phyloP scores from a whole-genome alignment of 2,113 vertebrate species.

The Serilophus lunatus region DNA sequence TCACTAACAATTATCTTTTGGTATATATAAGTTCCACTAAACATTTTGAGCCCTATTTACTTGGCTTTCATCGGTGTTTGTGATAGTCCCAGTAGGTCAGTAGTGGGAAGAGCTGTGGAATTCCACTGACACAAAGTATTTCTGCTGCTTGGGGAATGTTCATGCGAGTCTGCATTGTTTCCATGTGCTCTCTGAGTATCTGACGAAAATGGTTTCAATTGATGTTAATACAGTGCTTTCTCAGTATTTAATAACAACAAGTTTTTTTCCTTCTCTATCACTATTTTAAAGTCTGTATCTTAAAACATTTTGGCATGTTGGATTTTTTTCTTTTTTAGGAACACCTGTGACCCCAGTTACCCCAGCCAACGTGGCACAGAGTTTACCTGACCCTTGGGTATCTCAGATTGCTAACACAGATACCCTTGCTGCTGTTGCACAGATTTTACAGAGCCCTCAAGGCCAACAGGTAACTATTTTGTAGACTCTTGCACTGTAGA shows the following conservation, averaged over 20 bases:
- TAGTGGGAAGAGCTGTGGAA: background rate
- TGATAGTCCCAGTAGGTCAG: background rate
- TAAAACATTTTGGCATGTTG: background rate
- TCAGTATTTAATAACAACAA: background rate
- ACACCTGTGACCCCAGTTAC: constrained; percentile 96
- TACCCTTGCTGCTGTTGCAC: constrained; percentile 94
- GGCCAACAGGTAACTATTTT: constrained; percentile 89
- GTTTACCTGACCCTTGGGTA: constrained; percentile 94
- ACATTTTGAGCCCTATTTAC: background rate
- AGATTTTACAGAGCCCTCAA: constrained; percentile 97
- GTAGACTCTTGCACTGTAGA: background rate
- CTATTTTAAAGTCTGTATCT: background rate
- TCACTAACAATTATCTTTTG: background rate
- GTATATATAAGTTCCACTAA: background rate
- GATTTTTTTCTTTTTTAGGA: constrained; percentile 69
- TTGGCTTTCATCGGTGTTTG: background rate
- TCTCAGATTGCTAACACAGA: constrained; percentile 97
- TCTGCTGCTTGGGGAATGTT: background rate
- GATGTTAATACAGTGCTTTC: background rate
- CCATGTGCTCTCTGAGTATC: background rate
- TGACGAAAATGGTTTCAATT: background rate
- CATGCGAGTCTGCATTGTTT: background rate
- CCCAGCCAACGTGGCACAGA: constrained; percentile 90
- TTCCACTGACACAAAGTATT: background rate
- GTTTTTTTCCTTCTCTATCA: background rate